Evolutionary conservation across 2,888 invertebrate species (phyloP).

Genomic region (Bruchidius siliquastri): DNA sequence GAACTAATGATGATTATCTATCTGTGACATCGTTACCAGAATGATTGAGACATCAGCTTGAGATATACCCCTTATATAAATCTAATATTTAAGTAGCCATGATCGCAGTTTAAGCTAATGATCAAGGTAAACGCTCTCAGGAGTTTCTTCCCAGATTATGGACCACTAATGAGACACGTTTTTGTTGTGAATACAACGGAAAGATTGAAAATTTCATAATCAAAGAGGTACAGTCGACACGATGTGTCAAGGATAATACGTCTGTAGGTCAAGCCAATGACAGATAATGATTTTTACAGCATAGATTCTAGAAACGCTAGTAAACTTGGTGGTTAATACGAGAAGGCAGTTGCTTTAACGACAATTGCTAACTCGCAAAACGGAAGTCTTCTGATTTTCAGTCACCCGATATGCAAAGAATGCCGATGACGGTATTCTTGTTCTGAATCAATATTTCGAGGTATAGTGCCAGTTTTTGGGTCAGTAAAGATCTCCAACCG

Average conservation of each 20-base stretch:
- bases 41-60: not conserved
- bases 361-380: too few relatives aligned
- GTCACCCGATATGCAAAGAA: too few relatives aligned
- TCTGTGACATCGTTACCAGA: not conserved
- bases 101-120: not conserved
- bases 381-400: too few relatives aligned
- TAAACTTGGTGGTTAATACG: too few relatives aligned
- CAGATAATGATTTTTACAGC: not conserved
- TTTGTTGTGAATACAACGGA: not conserved
- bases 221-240: not conserved
- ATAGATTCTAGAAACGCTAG: too few relatives aligned
- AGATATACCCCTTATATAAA: not conserved
- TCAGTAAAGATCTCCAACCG: too few relatives aligned
- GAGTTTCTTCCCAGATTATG: not conserved
- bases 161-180: not conserved
- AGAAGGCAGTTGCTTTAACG: too few relatives aligned
- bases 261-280: not conserved
- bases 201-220: not conserved
- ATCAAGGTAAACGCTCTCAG: not conserved
- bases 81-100: not conserved
- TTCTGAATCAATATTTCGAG: too few relatives aligned
- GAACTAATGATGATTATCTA: not conserved
- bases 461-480: too few relatives aligned
- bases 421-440: too few relatives aligned
- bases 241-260: not conserved